Evolutionary conservation across 2,888 invertebrate species (phyloP).

Genomic region (Agriopis marginaria): DNA sequence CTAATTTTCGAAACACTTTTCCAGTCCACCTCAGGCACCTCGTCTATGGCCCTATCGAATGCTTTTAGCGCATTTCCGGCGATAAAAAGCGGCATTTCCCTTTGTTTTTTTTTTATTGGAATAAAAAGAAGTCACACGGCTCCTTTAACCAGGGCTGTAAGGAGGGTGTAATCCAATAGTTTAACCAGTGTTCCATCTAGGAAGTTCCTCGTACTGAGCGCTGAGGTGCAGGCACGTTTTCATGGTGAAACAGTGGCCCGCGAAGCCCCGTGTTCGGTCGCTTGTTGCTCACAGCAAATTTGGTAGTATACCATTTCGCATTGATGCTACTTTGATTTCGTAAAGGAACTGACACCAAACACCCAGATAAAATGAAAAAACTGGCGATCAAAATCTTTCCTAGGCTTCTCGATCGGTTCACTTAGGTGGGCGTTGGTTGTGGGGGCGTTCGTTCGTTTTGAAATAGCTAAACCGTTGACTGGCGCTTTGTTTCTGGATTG

Average conservation of each 20-base stretch:
- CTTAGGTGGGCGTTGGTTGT: constrained; percentile 1
- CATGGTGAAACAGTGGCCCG: neutral
- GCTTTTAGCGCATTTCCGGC: no score
- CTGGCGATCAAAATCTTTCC: constrained; percentile 24
- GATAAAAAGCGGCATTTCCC: no score
- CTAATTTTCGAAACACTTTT: no score
- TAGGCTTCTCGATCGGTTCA: constrained; percentile 27
- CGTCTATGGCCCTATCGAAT: no score
- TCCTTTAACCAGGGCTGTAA: neutral
- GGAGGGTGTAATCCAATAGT: neutral
- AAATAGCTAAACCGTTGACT: constrained; percentile 2
- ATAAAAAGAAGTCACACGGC: neutral
- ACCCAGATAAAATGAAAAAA: neutral
- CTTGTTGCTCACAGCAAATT: neutral
- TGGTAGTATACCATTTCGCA: neutral
- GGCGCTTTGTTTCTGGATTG: constrained; percentile 13
- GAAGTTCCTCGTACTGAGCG: neutral
- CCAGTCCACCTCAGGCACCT: no score
- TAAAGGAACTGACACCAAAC: constrained; percentile 24
- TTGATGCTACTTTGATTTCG: constrained; percentile 24
- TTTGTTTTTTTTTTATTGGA: no score
- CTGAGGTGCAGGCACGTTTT: neutral
- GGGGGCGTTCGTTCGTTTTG: constrained; percentile 7
- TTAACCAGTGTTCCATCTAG: neutral
- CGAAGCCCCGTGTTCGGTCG: neutral